Evolutionary conservation across 1,140 invertebrate species (phyloP), one percentile per base, ranked within the genome.

Genomic region (Manduca sexta): DNA sequence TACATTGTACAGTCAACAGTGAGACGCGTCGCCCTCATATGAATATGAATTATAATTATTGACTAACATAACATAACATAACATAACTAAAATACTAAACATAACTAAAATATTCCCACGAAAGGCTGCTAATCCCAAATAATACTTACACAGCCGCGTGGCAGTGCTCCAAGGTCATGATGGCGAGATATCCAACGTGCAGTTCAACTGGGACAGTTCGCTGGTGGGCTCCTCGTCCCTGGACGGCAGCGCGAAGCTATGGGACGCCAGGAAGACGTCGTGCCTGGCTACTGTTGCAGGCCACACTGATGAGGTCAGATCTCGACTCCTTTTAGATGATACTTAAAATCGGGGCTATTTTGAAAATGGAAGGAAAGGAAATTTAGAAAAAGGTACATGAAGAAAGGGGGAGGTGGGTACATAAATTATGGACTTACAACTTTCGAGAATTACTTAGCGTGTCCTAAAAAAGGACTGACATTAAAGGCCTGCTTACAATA

Each of bases 201-300:
- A 92, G 49, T 93, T 92, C 75, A 94, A 92, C 72, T 94, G 91
- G 74, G 89, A 93, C 61, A 90, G 89, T 49, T 87, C 88, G 1
- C 61, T 93, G 10, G 90, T 94, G 43, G 93, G 91, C 3, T 93
- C 92, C 1, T 88, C 90, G 5, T 92, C 91, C 0, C 82, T 94
- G 71, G 94, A 95, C 69, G 90, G 91, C 60, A 94, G 92, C 1
- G 92, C 91, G 10, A 91, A 91, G 62, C 74, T 94, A 1, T 95
- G 93, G 93, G 93, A 95, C 66, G 66, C 88, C 0, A 69, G 90
- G 14, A 88, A 81, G 41, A 81, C 88, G 54, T 75, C 77, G 18
- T 91, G 91, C 65, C 71, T 93, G 0, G 88, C 88, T 10, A 90
- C 90, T 1, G 81, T 94, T 1, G 66, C 83, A 1, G 90, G 88